Conservation (phyloP, 2,797 vertebrate genomes). For the Pseudochromis fuscus region DNA sequence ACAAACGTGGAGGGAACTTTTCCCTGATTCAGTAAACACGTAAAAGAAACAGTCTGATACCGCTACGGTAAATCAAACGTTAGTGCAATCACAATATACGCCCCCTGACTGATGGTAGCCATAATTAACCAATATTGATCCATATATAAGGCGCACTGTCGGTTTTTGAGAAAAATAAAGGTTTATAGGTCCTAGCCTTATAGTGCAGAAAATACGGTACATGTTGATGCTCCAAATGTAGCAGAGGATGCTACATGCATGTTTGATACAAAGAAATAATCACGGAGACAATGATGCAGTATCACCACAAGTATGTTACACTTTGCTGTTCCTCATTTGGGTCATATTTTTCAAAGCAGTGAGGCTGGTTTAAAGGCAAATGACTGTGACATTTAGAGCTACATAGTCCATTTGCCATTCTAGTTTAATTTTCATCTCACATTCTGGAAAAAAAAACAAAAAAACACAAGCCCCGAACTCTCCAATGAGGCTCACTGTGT, state of each 20-base stretch:
- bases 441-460: conserved; percentile 18
- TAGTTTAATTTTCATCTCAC: conserved; percentile 38
- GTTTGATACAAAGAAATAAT: conserved; percentile 34
- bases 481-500: conserved; percentile 36
- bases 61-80: too few relatives aligned
- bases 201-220: too few relatives aligned
- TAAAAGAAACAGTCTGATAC: too few relatives aligned
- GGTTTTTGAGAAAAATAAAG: too few relatives aligned
- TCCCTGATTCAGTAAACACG: too few relatives aligned
- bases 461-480: conserved; percentile 50
- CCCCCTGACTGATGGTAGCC: too few relatives aligned
- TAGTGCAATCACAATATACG: too few relatives aligned
- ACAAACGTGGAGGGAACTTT: too few relatives aligned
- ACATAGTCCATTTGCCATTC: conserved; percentile 37
- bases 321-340: conserved; percentile 30
- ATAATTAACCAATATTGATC: too few relatives aligned
- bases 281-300: conserved; percentile 74
- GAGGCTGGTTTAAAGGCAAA: conserved; percentile 22
- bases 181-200: too few relatives aligned
- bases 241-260: conserved; percentile 19
- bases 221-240: conserved; percentile 14
- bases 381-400: conserved; percentile 27
- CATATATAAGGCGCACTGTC: too few relatives aligned
- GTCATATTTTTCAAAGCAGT: conserved; percentile 33
- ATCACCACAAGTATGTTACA: conserved; percentile 43